These are phyloP conservation scores for Drosophila biarmipes DNA, from an alignment of 1,140 invertebrate genomes.

Conservation along the genomic window DNA sequence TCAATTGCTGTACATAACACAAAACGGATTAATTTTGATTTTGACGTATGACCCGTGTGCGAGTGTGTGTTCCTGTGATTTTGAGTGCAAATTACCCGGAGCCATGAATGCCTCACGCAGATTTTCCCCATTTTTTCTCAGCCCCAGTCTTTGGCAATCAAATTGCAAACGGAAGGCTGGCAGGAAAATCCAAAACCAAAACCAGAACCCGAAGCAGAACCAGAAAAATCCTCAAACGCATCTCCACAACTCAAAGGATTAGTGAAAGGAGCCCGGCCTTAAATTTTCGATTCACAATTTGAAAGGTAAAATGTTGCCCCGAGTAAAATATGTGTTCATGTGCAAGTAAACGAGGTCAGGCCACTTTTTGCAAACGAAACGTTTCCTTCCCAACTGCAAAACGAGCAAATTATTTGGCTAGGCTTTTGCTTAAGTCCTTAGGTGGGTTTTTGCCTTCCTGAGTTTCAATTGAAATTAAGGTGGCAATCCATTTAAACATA, in stretches of 20 bases:
- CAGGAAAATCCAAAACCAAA: constrained; percentile 17
- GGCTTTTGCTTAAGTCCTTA: neutral
- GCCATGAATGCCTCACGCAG: constrained; percentile 35
- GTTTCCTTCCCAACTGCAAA: constrained; percentile 1
- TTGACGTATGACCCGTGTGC: constrained; percentile 69
- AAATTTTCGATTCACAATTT: constrained; percentile 23
- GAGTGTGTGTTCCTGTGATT: constrained; percentile 16
- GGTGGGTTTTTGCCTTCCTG: neutral
- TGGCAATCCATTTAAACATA: neutral
- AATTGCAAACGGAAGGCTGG: constrained; percentile 6
- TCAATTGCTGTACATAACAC: constrained; percentile 80
- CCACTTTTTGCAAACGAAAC: neutral
- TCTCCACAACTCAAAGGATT: constrained; percentile 21
- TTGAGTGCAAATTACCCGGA: constrained; percentile 16
- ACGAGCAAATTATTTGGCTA: neutral
- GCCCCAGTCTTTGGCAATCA: constrained; percentile 8
- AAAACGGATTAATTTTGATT: constrained; percentile 80
- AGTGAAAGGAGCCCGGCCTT: constrained; percentile 5
- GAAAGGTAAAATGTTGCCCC: constrained; percentile 21
- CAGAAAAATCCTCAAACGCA: constrained; percentile 20
- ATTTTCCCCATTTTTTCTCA: constrained; percentile 7
- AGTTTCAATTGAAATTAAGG: neutral
- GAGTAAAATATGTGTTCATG: constrained; percentile 15
- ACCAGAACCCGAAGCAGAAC: neutral
- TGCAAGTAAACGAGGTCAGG: constrained; percentile 17